Base-by-base conservation (phyloP, 2,797 vertebrate species). In the Coilia nasus region DNA sequence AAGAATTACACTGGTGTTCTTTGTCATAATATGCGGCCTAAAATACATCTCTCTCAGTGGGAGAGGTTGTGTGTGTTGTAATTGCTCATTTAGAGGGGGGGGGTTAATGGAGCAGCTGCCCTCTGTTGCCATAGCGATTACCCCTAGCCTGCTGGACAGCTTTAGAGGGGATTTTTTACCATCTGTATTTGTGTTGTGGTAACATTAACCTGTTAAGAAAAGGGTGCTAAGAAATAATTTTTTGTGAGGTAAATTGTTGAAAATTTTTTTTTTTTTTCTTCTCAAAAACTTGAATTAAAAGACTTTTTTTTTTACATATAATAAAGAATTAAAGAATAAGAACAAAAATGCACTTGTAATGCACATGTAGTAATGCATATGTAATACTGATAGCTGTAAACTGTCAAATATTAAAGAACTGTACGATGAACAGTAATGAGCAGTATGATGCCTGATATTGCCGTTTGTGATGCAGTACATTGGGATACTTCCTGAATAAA, bases 401-500 rank as follows among this genome's bases (percentile, higher is more conserved):
- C 35, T 41, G 2, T 56, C 10, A 10, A 12, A 2, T 64, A 25
- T 62, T 62, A 28, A 64, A 62, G n/a, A 62, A 67, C 17, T 59
- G 21, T 67, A 3, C 1, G 2, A n/a, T 67, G 62, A 67, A 28
- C 62, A 28, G 11, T 71, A 31, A n/a, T 67, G 62, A 67, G 14
- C 62, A 28, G 11, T 71, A 31, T 11, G 31, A 31, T 71, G 25
- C 14, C 28, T 15, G 28, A 71, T 31, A 15, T 11, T 35, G 28
- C 64, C 17, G 25, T 71, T 6, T 71, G 28, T 15, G 31, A 71
- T 31, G 0, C 28, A 14, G 12, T 31, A 75, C 67, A 35, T 17
- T 41, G 21, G 25, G 21, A 81, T 81, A 11, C 11, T 81, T 83
- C 83, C 31, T 23, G 35, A 56, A 87, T 82, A 46, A 84, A 83